These are phyloP conservation scores for Gambelia wislizenii DNA, from an alignment of 2,797 vertebrate genomes.

Conservation along the genomic window DNA sequence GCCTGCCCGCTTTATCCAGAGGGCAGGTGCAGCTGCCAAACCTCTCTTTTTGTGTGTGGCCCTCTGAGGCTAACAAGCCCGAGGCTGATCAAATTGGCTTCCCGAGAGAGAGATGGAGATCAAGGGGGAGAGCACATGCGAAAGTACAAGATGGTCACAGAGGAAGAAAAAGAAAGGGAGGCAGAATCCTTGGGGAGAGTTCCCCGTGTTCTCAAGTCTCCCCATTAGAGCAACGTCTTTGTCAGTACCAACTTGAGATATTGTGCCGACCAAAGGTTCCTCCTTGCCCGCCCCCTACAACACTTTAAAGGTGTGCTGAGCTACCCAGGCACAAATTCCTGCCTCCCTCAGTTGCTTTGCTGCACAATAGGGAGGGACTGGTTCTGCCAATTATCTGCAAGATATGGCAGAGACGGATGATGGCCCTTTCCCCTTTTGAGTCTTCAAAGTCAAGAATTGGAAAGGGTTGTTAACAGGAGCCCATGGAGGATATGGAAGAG, in stretches of 20 bases:
- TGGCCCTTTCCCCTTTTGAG: background rate
- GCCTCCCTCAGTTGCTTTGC: background rate
- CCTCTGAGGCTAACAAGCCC: constrained; percentile 24
- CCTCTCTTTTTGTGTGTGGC: constrained; percentile 1
- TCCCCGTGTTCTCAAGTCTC: background rate
- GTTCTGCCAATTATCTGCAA: background rate
- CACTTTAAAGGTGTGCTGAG: background rate
- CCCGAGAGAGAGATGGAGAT: background rate
- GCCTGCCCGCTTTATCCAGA: constrained; percentile 9
- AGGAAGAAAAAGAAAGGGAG: background rate
- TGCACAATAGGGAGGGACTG: background rate
- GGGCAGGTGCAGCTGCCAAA: constrained; percentile 33
- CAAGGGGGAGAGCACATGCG: constrained; percentile 32
- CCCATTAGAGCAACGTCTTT: background rate
- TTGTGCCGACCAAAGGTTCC: background rate
- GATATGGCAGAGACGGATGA: background rate
- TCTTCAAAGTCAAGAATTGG: background rate
- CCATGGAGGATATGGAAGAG: background rate
- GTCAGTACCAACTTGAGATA: background rate
- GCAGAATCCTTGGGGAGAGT: background rate
- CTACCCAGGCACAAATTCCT: background rate
- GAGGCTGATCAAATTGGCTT: constrained; percentile 25
- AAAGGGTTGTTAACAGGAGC: background rate
- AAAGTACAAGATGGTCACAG: background rate
- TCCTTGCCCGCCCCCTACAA: background rate